Evolutionary conservation across 2,888 invertebrate species (phyloP).

Genomic region (Tinea semifulvella): DNA sequence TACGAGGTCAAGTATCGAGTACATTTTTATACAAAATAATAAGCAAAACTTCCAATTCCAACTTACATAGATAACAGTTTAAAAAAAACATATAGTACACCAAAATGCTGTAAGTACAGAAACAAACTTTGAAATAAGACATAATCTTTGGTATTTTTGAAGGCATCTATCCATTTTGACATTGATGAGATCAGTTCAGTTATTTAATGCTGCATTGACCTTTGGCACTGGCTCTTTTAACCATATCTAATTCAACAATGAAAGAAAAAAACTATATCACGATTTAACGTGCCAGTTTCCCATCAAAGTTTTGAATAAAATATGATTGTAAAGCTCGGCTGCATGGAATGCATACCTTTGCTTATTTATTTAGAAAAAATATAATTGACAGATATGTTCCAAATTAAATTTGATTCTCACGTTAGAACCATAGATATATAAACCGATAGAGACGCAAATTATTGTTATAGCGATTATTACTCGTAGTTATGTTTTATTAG

Average conservation of each 20-base stretch:
- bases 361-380: not conserved
- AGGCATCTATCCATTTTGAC: too few relatives aligned
- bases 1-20: too few relatives aligned
- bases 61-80: too few relatives aligned
- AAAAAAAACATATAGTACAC: too few relatives aligned
- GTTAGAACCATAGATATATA: not conserved
- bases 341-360: not conserved
- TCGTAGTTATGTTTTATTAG: too few relatives aligned
- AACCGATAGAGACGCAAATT: not conserved
- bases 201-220: constrained; percentile 17
- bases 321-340: not conserved
- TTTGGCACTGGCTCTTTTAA: constrained; percentile 12
- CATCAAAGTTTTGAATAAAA: not conserved
- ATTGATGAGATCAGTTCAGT: not conserved
- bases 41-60: too few relatives aligned
- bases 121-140: too few relatives aligned
- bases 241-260: constrained; percentile 1
- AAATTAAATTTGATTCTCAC: constrained; percentile 9
- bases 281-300: not conserved
- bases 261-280: not conserved
- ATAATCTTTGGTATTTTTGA: too few relatives aligned
- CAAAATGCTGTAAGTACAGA: too few relatives aligned
- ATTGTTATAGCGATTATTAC: too few relatives aligned
- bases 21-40: too few relatives aligned
- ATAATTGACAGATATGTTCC: constrained; percentile 13